These are phyloP conservation scores for Crotalus horridus DNA, from an alignment of 2,113 vertebrate genomes.

Conservation along the genomic window DNA sequence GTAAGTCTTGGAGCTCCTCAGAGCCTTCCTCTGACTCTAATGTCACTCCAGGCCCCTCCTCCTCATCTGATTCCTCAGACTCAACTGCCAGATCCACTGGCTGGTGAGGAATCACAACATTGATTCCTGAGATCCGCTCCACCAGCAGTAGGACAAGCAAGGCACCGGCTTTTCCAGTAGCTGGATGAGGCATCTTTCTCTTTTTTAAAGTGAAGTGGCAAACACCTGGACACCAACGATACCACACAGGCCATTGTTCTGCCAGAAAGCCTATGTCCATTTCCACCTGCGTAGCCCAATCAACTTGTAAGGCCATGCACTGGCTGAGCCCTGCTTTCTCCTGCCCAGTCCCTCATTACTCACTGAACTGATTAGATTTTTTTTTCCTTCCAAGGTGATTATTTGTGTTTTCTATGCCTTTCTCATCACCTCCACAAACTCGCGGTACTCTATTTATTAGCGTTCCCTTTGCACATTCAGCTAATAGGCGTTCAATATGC, in stretches of 20 bases:
- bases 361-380: conserved; percentile 9
- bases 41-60: no score
- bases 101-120: no score
- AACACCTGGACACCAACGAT: no score
- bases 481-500: conserved; percentile 53
- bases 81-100: no score
- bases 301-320: background rate
- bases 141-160: background rate
- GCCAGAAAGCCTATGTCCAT: background rate
- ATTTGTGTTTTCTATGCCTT: conserved; percentile 54
- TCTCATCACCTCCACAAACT: conserved; percentile 26
- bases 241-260: background rate
- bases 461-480: conserved; percentile 30
- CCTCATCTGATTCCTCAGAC: no score
- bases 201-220: no score
- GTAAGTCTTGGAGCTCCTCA: no score
- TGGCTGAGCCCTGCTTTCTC: accelerated
- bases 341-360: background rate
- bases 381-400: conserved; percentile 32
- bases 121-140: background rate
- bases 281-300: background rate
- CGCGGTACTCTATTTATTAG: conserved; percentile 38
- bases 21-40: no score
- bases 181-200: no score
- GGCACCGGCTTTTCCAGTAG: no score